Conservation (phyloP, 2,888 invertebrate genomes). For the Cremastobaeus sp. region DNA sequence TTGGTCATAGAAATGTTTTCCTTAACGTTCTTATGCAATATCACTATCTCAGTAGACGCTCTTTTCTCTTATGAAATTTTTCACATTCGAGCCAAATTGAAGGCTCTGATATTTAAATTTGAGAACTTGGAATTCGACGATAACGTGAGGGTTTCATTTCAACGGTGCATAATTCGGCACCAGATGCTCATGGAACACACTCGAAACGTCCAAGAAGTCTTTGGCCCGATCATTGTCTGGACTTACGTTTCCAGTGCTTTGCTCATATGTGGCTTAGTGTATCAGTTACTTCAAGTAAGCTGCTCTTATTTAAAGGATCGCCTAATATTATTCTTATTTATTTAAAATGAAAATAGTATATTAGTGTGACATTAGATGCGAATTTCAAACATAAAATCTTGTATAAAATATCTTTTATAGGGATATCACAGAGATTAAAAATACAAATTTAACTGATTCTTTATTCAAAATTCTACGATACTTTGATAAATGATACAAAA, state of each 20-base stretch:
- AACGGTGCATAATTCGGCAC: constrained; percentile 46
- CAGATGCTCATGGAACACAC: constrained; percentile 51
- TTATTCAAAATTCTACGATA: too few species aligned
- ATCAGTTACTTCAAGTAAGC: constrained; percentile 57
- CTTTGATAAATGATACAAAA: too few species aligned
- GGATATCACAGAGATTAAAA: too few species aligned
- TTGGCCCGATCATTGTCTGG: constrained; percentile 65
- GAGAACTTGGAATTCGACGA: constrained; percentile 20
- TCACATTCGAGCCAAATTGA: constrained; percentile 64
- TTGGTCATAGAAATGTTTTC: constrained; percentile 53
- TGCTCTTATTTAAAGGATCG: background rate
- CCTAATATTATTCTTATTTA: background rate
- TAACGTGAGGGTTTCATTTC: constrained; percentile 21
- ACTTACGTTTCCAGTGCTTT: constrained; percentile 64
- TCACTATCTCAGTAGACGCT: constrained; percentile 62
- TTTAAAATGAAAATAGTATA: background rate
- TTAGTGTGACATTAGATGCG: background rate
- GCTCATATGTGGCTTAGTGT: constrained; percentile 65
- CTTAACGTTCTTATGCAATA: constrained; percentile 29
- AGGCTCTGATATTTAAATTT: constrained; percentile 55
- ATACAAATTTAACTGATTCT: too few species aligned
- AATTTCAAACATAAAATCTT: background rate
- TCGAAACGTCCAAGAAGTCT: constrained; percentile 61
- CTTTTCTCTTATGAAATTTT: constrained; percentile 66
- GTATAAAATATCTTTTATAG: too few species aligned